These are phyloP conservation scores for Volucella zonaria DNA, from an alignment of 2,888 invertebrate species.

Conservation along the genomic window DNA sequence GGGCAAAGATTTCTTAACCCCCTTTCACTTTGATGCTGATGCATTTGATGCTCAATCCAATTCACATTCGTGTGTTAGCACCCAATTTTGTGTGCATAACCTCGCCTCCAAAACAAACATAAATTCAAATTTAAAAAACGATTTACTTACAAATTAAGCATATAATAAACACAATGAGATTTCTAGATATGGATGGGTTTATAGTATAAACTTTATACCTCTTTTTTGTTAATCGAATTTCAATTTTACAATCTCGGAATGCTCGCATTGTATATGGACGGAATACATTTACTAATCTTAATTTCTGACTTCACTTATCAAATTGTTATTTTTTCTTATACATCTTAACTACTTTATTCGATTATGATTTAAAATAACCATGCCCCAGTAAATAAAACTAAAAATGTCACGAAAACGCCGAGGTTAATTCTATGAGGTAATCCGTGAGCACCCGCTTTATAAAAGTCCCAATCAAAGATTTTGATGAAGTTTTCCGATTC, in stretches of 20 bases:
- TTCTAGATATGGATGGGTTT: neutral
- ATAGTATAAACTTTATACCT: too few relatives aligned
- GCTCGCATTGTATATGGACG: constrained; percentile 26
- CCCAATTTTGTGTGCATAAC: too few relatives aligned
- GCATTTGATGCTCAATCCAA: too few relatives aligned
- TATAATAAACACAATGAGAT: constrained; percentile 48
- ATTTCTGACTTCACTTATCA: constrained; percentile 11
- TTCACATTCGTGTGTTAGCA: too few relatives aligned
- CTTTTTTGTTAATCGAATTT: constrained; percentile 1
- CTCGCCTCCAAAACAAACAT: neutral
- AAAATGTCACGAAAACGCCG: constrained; percentile 3
- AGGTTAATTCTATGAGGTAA: constrained; percentile 30
- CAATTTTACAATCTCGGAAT: constrained; percentile 40
- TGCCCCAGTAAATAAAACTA: constrained; percentile 28
- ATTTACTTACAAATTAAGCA: neutral
- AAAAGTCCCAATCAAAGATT: constrained; percentile 86
- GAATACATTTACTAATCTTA: constrained; percentile 18
- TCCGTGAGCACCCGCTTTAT: constrained; percentile 77
- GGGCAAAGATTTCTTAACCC: too few relatives aligned
- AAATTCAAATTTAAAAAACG: neutral
- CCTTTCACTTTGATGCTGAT: too few relatives aligned
- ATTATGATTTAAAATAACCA: constrained; percentile 26
- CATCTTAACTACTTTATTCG: constrained; percentile 5
- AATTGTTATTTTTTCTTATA: neutral
- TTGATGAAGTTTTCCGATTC: constrained; percentile 88